Conservation (phyloP, 2,113 vertebrate species). For the Picathartes gymnocephalus region DNA sequence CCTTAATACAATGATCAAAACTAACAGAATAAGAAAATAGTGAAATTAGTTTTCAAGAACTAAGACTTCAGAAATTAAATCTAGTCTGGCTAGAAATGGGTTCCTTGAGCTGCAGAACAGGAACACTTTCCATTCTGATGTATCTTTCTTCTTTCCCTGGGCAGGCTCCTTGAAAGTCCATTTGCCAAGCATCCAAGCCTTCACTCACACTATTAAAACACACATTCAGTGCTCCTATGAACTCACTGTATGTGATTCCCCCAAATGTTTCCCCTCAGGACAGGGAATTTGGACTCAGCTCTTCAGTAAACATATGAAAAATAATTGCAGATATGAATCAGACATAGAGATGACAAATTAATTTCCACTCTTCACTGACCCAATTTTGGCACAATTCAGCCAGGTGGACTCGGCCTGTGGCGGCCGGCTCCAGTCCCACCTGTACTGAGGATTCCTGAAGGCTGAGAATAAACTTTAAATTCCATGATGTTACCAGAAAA, state of each 20-base stretch:
- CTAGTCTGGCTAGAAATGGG: neutral
- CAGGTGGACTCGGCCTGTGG: fast-evolving
- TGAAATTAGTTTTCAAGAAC: neutral
- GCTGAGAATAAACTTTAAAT: neutral
- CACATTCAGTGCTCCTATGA: neutral
- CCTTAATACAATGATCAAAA: neutral
- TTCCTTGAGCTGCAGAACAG: neutral
- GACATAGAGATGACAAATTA: neutral
- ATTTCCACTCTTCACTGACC: neutral
- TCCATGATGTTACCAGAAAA: neutral
- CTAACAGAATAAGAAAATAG: neutral
- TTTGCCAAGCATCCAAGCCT: neutral
- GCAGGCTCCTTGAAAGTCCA: neutral
- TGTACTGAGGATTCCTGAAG: neutral
- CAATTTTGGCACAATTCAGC: neutral
- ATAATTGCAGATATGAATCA: neutral
- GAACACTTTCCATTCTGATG: neutral
- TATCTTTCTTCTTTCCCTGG: neutral
- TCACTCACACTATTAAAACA: neutral
- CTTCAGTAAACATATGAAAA: neutral
- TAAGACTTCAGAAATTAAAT: neutral
- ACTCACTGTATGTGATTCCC: neutral
- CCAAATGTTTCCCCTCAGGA: neutral
- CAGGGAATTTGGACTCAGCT: neutral
- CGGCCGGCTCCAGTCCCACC: neutral